Base-by-base conservation (phyloP, 1,140 invertebrate species). In the Polyergus mexicanus region DNA sequence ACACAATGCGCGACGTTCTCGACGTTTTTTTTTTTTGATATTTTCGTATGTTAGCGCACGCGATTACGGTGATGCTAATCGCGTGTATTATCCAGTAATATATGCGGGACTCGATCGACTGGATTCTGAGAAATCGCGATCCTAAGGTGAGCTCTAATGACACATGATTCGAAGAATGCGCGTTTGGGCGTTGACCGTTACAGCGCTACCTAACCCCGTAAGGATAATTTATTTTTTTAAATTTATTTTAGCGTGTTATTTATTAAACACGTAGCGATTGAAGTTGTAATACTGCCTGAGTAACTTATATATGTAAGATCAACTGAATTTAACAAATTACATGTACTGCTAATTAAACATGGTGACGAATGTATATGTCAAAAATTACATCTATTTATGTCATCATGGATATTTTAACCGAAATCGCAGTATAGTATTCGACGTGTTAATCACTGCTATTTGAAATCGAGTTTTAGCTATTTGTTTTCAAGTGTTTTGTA, bases 111-210 rank as follows among this genome's bases (percentile, higher is more conserved):
- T 51, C 47, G 47, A 13, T 80, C 44, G 3, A 69, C 22, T 76
- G 8, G 6, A 54, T 16, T 32, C 32, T 38, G 58, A 19, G n/a
- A 83, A 35, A 38, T 83, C 22, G n/a, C 22, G n/a, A 56, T 41
- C 16, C 22, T 22, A 13, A 83, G 78, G 78, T 83, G 38, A 74
- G 68, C 38, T 0, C 54, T 16, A 68, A 81, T 60, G 77, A 83
- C 78, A 78, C 32, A 38, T 38, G 25, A 62, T 16, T 74, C 54
- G 3, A 83, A 32, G 78, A 83, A 83, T 83, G 78, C 35, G 28
- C 38, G 51, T 72, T 80, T 83, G 78, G 78, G 78, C 78, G 78
- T 83, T 83, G 78, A 81, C 78, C 78, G 25, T 19, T 0, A 22
- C 62, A n/a, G 41, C 54, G 28, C 16, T 19, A n/a, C 35, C 6